phyloP scores from a whole-genome alignment of 2,888 invertebrate species.

The Pemphredon lugubris region DNA sequence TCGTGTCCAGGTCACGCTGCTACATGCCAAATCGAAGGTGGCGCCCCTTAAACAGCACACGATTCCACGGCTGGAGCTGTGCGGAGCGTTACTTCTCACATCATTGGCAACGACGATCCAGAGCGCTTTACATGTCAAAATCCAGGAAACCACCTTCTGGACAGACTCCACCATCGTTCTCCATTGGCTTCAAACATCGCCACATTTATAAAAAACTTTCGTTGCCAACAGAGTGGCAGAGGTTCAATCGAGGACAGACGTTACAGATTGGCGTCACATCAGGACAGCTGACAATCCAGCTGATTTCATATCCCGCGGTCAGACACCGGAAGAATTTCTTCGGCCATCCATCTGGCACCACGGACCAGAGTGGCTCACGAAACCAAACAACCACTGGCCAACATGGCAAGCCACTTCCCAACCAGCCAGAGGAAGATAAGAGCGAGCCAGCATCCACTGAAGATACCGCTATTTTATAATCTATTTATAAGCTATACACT shows the following conservation, averaged over 20 bases:
- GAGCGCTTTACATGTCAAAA: not conserved
- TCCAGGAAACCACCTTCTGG: constrained; percentile 38
- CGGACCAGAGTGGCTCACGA: constrained; percentile 3
- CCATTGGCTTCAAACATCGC: too few relatives aligned
- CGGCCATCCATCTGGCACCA: not conserved
- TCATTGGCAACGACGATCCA: too few relatives aligned
- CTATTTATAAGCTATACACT: too few relatives aligned
- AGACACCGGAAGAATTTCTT: not conserved
- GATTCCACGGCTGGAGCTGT: constrained; percentile 42
- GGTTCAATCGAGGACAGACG: not conserved
- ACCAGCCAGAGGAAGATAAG: too few relatives aligned
- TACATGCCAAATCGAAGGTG: constrained; percentile 43
- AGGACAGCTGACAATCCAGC: constrained; percentile 12
- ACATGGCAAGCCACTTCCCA: not conserved
- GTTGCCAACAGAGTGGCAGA: constrained; percentile 24
- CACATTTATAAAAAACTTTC: too few relatives aligned
- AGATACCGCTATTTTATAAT: too few relatives aligned
- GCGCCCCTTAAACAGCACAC: constrained; percentile 42
- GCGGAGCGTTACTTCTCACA: too few relatives aligned
- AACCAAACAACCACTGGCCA: not conserved
- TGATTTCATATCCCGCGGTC: constrained; percentile 3
- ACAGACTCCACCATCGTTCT: too few relatives aligned
- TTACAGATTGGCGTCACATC: constrained; percentile 13
- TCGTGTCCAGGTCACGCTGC: not conserved
- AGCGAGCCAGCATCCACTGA: too few relatives aligned